Conservation (phyloP, 2,797 vertebrate species). For the Macrochelys suwanniensis region DNA sequence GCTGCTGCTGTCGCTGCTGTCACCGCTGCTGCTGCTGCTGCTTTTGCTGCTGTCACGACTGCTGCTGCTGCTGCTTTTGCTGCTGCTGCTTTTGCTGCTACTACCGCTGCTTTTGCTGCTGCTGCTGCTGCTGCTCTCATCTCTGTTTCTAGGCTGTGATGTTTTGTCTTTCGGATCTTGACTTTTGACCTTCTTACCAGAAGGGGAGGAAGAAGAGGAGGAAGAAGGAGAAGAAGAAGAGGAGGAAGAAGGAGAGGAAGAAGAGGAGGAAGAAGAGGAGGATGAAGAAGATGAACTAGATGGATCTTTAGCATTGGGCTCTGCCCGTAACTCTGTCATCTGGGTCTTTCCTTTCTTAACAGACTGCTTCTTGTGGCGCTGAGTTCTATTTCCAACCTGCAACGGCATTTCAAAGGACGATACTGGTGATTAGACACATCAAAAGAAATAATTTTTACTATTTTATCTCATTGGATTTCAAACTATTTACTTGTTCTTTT, state of each 20-base stretch:
- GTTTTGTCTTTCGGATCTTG: neutral
- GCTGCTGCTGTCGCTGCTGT: accelerated
- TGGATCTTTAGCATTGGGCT: constrained; percentile 63
- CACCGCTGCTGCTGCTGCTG: accelerated
- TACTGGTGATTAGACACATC: neutral
- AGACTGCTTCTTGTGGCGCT: constrained; percentile 5
- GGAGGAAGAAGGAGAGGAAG: constrained; percentile 35
- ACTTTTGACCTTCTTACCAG: neutral
- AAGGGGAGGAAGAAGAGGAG: constrained; percentile 27
- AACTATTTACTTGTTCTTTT: neutral
- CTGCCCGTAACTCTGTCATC: neutral
- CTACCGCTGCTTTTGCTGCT: neutral
- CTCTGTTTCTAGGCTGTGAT: neutral
- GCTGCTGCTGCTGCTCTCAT: constrained; percentile 28
- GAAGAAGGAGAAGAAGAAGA: constrained; percentile 46
- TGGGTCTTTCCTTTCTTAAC: constrained; percentile 51
- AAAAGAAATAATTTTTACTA: neutral
- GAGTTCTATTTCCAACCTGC: constrained; percentile 64
- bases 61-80: accelerated
- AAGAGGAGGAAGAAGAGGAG: constrained; percentile 8
- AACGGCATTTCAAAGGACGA: neutral
- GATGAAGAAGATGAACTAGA: constrained; percentile 46
- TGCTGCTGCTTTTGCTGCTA: accelerated
- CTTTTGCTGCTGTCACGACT: accelerated
- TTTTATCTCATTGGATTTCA: neutral